phyloP scores from a whole-genome alignment of 2,113 vertebrate species.

The Castor canadensis region DNA sequence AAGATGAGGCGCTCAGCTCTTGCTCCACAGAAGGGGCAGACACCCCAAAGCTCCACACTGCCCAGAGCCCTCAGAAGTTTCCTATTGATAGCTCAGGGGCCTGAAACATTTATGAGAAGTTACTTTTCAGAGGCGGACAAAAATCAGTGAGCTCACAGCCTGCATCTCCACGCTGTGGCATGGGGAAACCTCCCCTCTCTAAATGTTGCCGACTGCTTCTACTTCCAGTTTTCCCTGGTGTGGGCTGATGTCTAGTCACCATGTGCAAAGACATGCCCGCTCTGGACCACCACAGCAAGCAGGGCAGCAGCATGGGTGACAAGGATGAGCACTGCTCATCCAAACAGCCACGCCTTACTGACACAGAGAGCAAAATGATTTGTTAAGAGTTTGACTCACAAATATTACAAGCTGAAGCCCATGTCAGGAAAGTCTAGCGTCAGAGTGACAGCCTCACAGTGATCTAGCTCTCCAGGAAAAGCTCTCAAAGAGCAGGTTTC shows the following conservation, averaged over 20 bases:
- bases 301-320: too few species aligned
- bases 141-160: neutral
- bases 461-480: neutral
- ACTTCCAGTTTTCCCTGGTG: neutral
- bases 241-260: neutral
- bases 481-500: neutral
- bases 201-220: rapidly evolving
- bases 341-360: neutral
- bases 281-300: neutral
- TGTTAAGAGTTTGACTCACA: neutral
- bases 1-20: neutral
- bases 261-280: neutral
- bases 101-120: rapidly evolving
- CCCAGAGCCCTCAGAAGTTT: neutral
- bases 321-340: too few species aligned
- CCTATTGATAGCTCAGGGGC: neutral
- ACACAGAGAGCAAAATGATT: neutral
- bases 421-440: neutral
- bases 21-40: neutral
- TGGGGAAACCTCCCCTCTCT: rapidly evolving
- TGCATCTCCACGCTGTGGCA: too few species aligned
- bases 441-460: too few species aligned
- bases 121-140: neutral
- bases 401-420: neutral
- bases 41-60: neutral